Evolutionary conservation across 2,797 vertebrate genomes (phyloP), one percentile per base, ranked within the genome.

Genomic region (Sebastes cheni): DNA sequence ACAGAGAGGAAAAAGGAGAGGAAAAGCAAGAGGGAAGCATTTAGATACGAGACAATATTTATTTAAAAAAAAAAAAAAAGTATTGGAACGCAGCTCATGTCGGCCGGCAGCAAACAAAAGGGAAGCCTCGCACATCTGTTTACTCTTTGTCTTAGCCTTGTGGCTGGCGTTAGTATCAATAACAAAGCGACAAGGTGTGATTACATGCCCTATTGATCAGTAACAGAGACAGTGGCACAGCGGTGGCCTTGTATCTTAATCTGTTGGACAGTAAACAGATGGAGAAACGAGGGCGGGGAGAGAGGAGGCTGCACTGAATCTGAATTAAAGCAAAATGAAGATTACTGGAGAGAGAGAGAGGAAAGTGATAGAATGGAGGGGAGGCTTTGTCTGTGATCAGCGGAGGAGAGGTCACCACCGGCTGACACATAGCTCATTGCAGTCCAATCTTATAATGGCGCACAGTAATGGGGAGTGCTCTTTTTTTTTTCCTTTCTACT

Each of bases 171-270:
- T 72, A 64, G 76, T 76, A 83, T 90, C 85, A 83, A 88, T 89
- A 86, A 89, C 64, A 80, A 82, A 88, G 85, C 22, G 54, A 79
- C 84, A 30, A 68, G 72, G 76, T 86, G 85, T 83, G 89, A 92
- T 91, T 91, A 87, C 76, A 86, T 42, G 86, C 34, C 81, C 87
- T 91, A 93, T 92, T 91, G 92, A 93, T 91, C 80, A 84, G 77
- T 54, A 79, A 81, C 84, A 81, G 73, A 88, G 73, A 77, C 80
- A 79, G 80, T 75, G 76, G 70, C 58, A 66, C 72, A 81, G 86
- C 23, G 16, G 77, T 56, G 78, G 85, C 68, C 79, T 81, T 69
- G 71, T 69, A 55, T 90, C 83, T 89, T 83, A 71, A 92, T 90
- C 80, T 82, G 80, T 79, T 72, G 86, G 84, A 87, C 82, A 85